Evolutionary conservation across 2,113 vertebrate species (phyloP).

Genomic region (Poecilia latipinna): DNA sequence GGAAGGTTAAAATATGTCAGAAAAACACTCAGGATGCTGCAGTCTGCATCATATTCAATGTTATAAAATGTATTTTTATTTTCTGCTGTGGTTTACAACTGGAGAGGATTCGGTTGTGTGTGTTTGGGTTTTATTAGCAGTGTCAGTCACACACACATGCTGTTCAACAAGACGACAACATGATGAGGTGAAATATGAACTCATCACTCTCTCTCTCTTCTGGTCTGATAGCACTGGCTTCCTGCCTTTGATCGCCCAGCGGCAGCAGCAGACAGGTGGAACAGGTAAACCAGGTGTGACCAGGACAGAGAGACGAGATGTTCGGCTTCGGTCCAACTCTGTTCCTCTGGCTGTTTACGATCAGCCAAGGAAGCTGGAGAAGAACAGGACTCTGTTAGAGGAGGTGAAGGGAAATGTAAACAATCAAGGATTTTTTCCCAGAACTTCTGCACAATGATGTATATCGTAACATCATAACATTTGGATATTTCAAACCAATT

Average conservation of each 20-base stretch:
- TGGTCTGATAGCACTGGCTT: slow-evolving; percentile 34
- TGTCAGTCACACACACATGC: slow-evolving; percentile 4
- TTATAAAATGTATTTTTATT: no score
- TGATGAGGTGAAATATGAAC: slow-evolving; percentile 32
- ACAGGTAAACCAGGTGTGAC: slow-evolving; percentile 1
- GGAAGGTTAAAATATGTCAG: no score
- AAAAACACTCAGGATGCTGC: no score
- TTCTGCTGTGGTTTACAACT: background rate
- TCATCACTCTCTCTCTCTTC: slow-evolving; percentile 10
- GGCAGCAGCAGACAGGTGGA: slow-evolving; percentile 30
- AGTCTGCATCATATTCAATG: no score
- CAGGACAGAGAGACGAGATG: slow-evolving; percentile 6
- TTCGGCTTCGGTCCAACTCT: slow-evolving; percentile 3
- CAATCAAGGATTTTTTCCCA: background rate
- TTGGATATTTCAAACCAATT: no score
- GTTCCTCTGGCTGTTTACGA: slow-evolving; percentile 7
- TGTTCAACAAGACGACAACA: slow-evolving; percentile 12
- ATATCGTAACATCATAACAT: no score
- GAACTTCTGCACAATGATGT: no score
- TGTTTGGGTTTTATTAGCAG: background rate
- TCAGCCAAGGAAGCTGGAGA: slow-evolving; percentile 50
- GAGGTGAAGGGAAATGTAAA: slow-evolving; percentile 49
- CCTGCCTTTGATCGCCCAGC: slow-evolving; percentile 32
- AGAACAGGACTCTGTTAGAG: slow-evolving; percentile 59
- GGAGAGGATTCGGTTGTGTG: background rate